Base-by-base conservation (phyloP, 2,888 invertebrate genomes). In the Perithous albicinctus region DNA sequence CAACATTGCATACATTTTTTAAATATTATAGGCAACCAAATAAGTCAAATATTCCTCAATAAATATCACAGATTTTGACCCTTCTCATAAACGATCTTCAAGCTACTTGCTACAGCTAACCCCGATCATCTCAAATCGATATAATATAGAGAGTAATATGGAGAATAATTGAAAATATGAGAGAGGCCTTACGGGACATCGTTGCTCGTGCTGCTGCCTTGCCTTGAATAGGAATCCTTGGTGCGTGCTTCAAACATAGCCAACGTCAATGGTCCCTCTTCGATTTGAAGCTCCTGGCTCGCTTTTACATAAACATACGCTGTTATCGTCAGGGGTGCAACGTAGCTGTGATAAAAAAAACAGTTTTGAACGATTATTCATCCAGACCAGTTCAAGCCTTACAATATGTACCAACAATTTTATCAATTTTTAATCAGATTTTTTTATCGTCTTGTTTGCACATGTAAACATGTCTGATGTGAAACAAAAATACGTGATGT, bases 221-320 rank as follows among this genome's bases (percentile, higher is more conserved):
- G 84, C 48, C 85, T 84, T 1, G 86, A 85, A 38, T 74, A 82
- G 12, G 83, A 80, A 51, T 86, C 85, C 81, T 93, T 93, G 4
- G 91, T 90, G 23, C 94, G 92, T 63, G 94, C 93, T 85, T 95
- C 94, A 87, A 93, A 94, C 92, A 94, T 93, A 90, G 95, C 94
- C 10, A 95, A 93, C 1, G 94, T 93, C 66, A 94, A 90, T 6
- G 94, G 94, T 15, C 93, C 94, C 78, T 94, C 94, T 20, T 94
- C 94, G 4, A 93, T 93, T 56, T 94, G 94, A 41, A 96, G 89
- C 88, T 96, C 95, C 51, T 95, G 94, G 0, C 95, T 95, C 63
- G 95, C 94, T 87, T 95, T 94, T 59, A 96, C 94, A 88, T 95
- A 95, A 32, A 96, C 92, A 89, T 95, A 96, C 2, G 95, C 94